These are phyloP conservation scores for Pelosia muscerda DNA, from an alignment of 2,888 invertebrate genomes.

Conservation along the genomic window DNA sequence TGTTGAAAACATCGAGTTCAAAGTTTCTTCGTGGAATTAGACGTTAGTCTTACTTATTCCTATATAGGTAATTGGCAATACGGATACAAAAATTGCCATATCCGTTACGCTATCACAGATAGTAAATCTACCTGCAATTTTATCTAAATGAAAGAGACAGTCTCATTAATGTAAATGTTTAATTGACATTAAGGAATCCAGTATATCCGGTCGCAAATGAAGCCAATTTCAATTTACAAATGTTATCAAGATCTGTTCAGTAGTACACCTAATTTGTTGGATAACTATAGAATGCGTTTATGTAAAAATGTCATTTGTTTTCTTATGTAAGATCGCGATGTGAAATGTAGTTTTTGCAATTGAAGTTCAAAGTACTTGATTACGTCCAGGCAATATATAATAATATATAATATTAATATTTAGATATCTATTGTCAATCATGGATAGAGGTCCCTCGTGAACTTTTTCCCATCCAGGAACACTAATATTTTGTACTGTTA, in stretches of 20 bases:
- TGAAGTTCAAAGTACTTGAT: background rate
- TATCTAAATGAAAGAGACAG: conserved; percentile 42
- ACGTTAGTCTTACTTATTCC: background rate
- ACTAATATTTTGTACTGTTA: too few species aligned
- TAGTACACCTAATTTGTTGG: conserved; percentile 20
- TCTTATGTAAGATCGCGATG: conserved; percentile 25
- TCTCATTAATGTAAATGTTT: conserved; percentile 45
- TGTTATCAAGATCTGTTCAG: conserved; percentile 34
- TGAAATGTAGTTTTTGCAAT: conserved; percentile 8
- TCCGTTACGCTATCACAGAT: conserved; percentile 39
- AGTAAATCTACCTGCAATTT: conserved; percentile 41
- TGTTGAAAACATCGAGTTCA: background rate
- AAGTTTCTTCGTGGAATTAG: background rate
- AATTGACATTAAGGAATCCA: conserved; percentile 34
- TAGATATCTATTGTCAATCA: background rate
- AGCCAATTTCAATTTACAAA: conserved; percentile 39
- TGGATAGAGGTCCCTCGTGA: background rate
- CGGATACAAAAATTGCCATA: conserved; percentile 7
- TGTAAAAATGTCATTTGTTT: conserved; percentile 9
- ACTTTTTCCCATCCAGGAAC: too few species aligned
- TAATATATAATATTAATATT: too few species aligned
- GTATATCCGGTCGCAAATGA: conserved; percentile 33
- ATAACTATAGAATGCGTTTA: conserved; percentile 30
- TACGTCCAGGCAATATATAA: too few species aligned
- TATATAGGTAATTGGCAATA: conserved; percentile 22